These are phyloP conservation scores for Umimayanthus chanpuru DNA, from an alignment of 92 coral and sea anemone species.

Conservation along the genomic window DNA sequence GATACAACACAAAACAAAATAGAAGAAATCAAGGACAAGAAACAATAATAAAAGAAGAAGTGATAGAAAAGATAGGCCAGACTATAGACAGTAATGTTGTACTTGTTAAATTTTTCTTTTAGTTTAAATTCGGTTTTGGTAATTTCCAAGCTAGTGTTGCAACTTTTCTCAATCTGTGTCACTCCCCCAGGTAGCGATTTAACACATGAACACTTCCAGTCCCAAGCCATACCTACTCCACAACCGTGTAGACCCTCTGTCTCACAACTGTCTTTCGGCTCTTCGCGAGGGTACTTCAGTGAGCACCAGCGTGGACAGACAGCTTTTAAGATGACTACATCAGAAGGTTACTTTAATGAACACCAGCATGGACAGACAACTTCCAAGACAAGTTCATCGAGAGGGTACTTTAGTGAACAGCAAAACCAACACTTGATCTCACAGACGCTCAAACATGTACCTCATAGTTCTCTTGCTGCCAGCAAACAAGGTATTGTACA, in stretches of 20 bases:
- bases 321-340: background rate
- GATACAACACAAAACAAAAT: too few relatives aligned
- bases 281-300: background rate
- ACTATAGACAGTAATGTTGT: too few relatives aligned
- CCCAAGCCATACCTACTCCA: background rate
- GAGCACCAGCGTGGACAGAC: background rate
- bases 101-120: too few relatives aligned
- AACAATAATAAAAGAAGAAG: too few relatives aligned
- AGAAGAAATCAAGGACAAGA: too few relatives aligned
- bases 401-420: background rate
- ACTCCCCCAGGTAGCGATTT: background rate
- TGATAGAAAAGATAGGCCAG: too few relatives aligned
- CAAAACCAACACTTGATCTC: background rate
- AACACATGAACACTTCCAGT: background rate
- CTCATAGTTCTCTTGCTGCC: background rate
- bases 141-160: too few relatives aligned
- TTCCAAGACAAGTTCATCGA: background rate
- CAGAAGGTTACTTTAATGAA: background rate
- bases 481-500: slow-evolving; percentile 13
- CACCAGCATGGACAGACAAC: slow-evolving; percentile 1
- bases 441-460: background rate
- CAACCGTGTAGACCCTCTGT: background rate
- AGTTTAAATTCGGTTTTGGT: background rate
- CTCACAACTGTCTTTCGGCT: background rate
- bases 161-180: background rate